These are phyloP conservation scores for Matsumurasca onukii DNA, from an alignment of 1,140 invertebrate species.

Conservation along the genomic window DNA sequence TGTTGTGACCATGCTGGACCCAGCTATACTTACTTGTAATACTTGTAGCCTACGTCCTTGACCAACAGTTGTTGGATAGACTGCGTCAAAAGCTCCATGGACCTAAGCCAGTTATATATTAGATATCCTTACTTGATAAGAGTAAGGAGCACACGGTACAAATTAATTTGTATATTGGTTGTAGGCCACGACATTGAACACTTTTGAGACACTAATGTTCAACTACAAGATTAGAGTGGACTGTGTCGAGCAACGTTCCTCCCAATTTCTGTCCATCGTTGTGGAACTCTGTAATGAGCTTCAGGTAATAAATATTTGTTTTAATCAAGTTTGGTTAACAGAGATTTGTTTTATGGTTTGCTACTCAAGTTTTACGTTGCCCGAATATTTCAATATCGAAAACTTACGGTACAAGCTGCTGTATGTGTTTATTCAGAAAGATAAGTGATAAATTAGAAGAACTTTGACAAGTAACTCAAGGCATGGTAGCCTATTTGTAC, in stretches of 20 bases:
- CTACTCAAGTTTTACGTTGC: not conserved
- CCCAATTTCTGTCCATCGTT: slow-evolving; percentile 25
- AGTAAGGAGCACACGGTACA: no score
- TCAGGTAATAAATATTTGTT: slow-evolving; percentile 23
- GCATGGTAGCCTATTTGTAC: no score
- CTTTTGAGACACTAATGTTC: slow-evolving; percentile 37
- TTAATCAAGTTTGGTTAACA: not conserved
- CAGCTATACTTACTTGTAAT: no score
- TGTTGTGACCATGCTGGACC: not conserved
- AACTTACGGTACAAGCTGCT: not conserved
- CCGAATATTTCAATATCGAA: not conserved
- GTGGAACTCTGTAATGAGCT: slow-evolving; percentile 32
- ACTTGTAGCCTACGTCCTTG: no score
- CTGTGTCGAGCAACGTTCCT: slow-evolving; percentile 24
- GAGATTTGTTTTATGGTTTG: not conserved
- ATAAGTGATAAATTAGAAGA: no score
- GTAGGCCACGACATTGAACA: slow-evolving; percentile 34
- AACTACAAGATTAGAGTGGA: slow-evolving; percentile 36
- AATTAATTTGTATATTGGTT: slow-evolving; percentile 24
- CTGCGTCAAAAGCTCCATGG: not conserved
- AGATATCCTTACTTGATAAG: no score
- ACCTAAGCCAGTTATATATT: not conserved
- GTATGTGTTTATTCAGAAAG: not conserved
- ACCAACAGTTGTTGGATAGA: not conserved
- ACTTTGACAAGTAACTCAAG: no score